Evolutionary conservation across 2,797 vertebrate species (phyloP).

Genomic region (Cyclura pinguis): DNA sequence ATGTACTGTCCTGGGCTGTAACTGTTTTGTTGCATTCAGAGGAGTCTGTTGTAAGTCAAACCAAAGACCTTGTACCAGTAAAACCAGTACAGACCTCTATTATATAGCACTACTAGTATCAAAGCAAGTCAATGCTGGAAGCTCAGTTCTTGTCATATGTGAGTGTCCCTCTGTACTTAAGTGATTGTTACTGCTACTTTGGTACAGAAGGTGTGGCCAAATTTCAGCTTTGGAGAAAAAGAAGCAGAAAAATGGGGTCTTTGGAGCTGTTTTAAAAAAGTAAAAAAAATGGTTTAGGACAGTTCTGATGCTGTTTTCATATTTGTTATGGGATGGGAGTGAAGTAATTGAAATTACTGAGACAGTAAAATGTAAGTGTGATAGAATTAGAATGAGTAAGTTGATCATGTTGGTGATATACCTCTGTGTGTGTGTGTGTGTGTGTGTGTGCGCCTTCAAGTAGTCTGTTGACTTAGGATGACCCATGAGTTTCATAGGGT

Average conservation of each 20-base stretch:
- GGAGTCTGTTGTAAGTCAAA: background rate
- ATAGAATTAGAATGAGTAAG: background rate
- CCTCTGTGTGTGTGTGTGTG: too few relatives aligned
- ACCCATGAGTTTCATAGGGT: too few relatives aligned
- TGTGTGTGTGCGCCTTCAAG: too few relatives aligned
- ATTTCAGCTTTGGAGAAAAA: background rate
- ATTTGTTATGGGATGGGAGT: background rate
- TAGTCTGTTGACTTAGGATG: too few relatives aligned
- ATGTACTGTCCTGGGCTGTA: background rate
- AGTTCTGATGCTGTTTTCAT: background rate
- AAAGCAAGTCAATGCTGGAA: too few relatives aligned
- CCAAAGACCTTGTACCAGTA: background rate
- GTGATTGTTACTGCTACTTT: background rate
- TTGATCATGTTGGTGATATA: background rate
- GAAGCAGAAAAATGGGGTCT: background rate
- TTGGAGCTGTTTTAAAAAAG: background rate
- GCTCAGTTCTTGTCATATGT: too few relatives aligned
- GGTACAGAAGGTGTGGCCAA: background rate
- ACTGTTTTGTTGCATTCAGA: background rate
- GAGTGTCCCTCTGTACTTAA: background rate
- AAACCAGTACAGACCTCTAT: background rate
- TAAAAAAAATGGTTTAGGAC: background rate
- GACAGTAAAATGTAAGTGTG: background rate
- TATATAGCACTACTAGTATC: background rate
- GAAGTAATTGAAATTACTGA: rapidly evolving